These are phyloP conservation scores for Brachionus paranguensis DNA, from an alignment of 1,140 invertebrate genomes.

Conservation along the genomic window DNA sequence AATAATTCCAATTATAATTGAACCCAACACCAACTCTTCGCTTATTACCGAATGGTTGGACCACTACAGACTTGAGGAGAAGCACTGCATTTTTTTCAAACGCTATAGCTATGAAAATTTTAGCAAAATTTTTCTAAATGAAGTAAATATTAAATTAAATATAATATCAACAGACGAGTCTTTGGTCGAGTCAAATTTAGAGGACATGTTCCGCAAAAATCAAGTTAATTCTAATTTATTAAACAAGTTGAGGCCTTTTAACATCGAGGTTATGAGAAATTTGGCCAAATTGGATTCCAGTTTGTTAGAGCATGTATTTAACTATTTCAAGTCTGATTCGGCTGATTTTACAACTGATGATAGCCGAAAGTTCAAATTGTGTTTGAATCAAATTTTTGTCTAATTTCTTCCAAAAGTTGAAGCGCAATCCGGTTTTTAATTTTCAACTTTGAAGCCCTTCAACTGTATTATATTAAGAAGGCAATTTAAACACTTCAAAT, in stretches of 20 bases:
- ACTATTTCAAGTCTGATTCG: background rate
- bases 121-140: background rate
- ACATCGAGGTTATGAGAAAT: background rate
- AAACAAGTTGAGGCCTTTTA: background rate
- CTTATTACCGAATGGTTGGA: constrained; percentile 1
- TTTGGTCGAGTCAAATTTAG: constrained; percentile 15
- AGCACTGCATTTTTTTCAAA: background rate
- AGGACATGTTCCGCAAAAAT: background rate
- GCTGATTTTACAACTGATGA: background rate
- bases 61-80: background rate
- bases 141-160: background rate
- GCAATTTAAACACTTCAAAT: background rate
- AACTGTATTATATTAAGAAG: background rate
- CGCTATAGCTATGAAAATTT: background rate
- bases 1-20: constrained; percentile 7
- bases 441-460: background rate
- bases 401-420: background rate
- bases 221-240: constrained; percentile 5
- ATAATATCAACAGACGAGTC: constrained; percentile 3
- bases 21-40: background rate
- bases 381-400: constrained; percentile 16
- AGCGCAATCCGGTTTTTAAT: background rate
- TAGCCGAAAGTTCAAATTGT: background rate
- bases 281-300: background rate
- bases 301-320: background rate